Base-by-base conservation (phyloP, 2,888 invertebrate species). In the Lasioglossum lativentre region DNA sequence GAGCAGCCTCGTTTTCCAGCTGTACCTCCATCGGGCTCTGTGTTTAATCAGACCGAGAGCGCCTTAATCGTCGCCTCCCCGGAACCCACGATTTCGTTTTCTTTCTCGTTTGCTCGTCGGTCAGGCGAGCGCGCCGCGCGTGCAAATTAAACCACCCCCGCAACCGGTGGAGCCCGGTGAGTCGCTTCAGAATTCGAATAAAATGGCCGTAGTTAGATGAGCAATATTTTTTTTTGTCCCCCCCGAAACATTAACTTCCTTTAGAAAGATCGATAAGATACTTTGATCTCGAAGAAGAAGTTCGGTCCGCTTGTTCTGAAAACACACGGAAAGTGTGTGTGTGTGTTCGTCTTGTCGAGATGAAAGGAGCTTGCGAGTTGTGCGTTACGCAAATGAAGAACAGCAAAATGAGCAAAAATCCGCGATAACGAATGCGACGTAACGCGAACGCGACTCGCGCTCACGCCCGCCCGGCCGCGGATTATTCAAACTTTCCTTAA, bases 401-500 rank as follows among this genome's bases (percentile, higher is more conserved):
- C 34, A 34, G 42, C 45, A 63, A 84, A 79, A 42, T 56, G 45
- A 66, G 74, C n/a, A 77, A 74, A 84, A 80, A 75, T 79, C 71
- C 73, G 70, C 78, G 88, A 86, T 88, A 88, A 88, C 87, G 86
- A 88, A 86, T 82, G 76, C 80, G 82, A 68, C 38, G 84, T 66
- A 80, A 73, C 79, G 83, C 42, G 72, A 83, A 74, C 34, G 34
- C 34, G 34, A 23, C 78, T 74, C 27, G 78, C 66, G 66, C 63
- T 27, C 30, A 16, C 30, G 63, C 16, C 30, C 30, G 66, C 38
- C 34, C 78, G 71, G 66, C 63, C n/a, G 81, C 80, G 71, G 80
- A 88, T 86, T 85, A 87, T 81, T 86, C 80, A 86, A 86, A 86
- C 88, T 84, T 86, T 88, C 78, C 85, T 86, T 88, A 88, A 88